Percentiles rank a stretch among this genome's conserved stretches.
Evolutionary conservation across 1,140 invertebrate species (phyloP).

Genomic region (Zaprionus tsacasi): DNA sequence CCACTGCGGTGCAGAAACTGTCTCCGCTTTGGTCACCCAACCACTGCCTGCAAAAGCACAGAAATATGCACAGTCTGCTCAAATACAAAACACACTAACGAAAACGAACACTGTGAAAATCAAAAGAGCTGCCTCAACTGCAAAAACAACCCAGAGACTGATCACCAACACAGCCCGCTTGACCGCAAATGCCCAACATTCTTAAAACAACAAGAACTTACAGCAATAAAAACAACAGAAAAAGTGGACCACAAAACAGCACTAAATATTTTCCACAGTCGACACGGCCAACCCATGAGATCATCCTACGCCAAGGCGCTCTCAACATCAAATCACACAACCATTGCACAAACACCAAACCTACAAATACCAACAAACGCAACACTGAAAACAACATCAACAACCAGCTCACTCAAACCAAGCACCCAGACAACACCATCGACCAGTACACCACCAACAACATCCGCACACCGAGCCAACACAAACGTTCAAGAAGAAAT

Average conservation of each 20-base stretch:
- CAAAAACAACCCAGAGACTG: slow-evolving; percentile 23
- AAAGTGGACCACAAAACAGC: background rate
- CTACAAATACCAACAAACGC: no score
- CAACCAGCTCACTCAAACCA: slow-evolving; percentile 9
- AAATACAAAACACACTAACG: slow-evolving; percentile 12
- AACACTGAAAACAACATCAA: background rate
- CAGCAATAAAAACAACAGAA: slow-evolving; percentile 14
- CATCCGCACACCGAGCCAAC: background rate
- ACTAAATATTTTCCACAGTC: no score
- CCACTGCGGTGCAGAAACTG: no score
- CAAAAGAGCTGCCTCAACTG: slow-evolving; percentile 27
- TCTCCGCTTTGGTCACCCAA: no score
- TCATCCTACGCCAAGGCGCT: no score
- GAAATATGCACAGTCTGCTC: slow-evolving; percentile 25
- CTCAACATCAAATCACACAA: no score
- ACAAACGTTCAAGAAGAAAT: background rate
- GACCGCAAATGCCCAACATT: slow-evolving; percentile 26
- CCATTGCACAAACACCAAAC: no score
- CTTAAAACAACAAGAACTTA: slow-evolving; percentile 19
- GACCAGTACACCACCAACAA: slow-evolving; percentile 4
- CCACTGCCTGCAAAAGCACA: no score
- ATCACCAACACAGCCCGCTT: slow-evolving; percentile 27
- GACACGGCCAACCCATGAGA: no score
- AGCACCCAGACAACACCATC: slow-evolving; percentile 16
- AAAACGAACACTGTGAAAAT: slow-evolving; percentile 19